Evolutionary conservation across 2,888 invertebrate species (phyloP).

Genomic region (Charanyca ferruginea): DNA sequence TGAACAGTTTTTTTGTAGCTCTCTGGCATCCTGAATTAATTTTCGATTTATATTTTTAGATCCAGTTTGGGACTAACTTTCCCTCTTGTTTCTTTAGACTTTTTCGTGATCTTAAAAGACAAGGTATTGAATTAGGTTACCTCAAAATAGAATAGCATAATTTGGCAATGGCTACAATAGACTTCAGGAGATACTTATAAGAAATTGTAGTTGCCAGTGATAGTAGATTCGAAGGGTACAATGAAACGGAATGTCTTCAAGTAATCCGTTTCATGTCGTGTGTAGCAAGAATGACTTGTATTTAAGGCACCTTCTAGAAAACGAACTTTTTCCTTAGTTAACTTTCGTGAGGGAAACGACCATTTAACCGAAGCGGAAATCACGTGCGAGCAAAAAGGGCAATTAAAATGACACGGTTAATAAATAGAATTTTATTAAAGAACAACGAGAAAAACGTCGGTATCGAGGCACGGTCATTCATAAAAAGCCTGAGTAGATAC

Average conservation of each 20-base stretch:
- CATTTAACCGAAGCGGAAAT: constrained; percentile 59
- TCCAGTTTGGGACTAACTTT: constrained; percentile 3
- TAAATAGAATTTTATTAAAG: constrained; percentile 60
- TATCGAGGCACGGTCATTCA: constrained; percentile 55
- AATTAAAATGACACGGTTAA: constrained; percentile 64
- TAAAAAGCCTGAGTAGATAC: constrained; percentile 58
- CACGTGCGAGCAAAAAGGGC: constrained; percentile 53
- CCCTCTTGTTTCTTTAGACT: constrained; percentile 4
- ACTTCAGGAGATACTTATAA: neutral
- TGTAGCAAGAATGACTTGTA: neutral
- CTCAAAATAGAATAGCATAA: neutral
- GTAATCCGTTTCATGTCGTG: neutral
- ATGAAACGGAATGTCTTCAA: neutral
- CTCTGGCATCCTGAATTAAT: constrained; percentile 8
- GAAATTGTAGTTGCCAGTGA: too few relatives aligned
- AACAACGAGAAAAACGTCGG: constrained; percentile 46
- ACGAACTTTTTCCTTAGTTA: constrained; percentile 26
- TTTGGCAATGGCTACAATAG: too few relatives aligned
- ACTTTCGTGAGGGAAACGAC: constrained; percentile 48
- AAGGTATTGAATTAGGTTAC: neutral
- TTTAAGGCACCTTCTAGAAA: constrained; percentile 29
- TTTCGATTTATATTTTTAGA: constrained; percentile 22
- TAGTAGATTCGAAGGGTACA: neutral
- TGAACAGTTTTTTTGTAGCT: constrained; percentile 41
- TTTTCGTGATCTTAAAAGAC: neutral